Conservation (phyloP, 2,113 vertebrate genomes). For the Emydocephalus ijimae region DNA sequence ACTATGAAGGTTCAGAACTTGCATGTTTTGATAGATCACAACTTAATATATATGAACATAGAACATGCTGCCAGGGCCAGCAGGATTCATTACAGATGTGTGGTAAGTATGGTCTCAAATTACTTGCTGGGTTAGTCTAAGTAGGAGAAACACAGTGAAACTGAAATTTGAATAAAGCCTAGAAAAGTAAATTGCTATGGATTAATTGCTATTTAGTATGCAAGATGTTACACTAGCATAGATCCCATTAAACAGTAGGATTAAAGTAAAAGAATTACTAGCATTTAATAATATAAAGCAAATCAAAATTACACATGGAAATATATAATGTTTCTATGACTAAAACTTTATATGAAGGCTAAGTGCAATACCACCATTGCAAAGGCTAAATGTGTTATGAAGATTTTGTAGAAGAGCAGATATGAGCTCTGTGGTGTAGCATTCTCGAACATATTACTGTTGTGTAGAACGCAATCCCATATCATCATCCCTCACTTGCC, state of each 20-base stretch:
- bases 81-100: constrained; percentile 74
- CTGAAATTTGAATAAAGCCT: background rate
- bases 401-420: background rate
- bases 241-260: background rate
- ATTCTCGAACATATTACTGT: background rate
- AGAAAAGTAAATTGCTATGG: background rate
- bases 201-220: background rate
- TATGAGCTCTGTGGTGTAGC: background rate
- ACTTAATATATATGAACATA: constrained; percentile 71
- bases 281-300: background rate
- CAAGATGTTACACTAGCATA: background rate
- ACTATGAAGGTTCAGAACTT: constrained; percentile 83
- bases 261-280: background rate
- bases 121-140: background rate
- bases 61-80: constrained; percentile 81
- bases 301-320: background rate
- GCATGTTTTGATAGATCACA: constrained; percentile 81
- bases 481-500: background rate
- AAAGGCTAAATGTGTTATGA: background rate
- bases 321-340: background rate
- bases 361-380: background rate
- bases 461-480: background rate
- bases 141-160: background rate
- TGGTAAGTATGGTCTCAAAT: constrained; percentile 69
- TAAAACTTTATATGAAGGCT: background rate